Evolutionary conservation across 2,888 invertebrate genomes (phyloP).

Genomic region (Hydriomena furcata): DNA sequence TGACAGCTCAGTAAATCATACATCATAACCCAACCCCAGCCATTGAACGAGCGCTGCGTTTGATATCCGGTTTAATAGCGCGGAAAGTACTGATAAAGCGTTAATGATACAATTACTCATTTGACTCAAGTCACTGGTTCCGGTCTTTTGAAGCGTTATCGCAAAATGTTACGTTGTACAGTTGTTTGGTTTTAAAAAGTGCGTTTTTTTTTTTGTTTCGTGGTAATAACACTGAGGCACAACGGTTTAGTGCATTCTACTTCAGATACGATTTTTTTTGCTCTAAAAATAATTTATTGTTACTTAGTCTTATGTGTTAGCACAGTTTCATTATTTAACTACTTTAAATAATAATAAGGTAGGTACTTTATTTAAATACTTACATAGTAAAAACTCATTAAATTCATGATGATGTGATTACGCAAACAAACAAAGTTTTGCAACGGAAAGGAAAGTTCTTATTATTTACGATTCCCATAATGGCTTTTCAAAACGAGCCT

Average conservation of each 20-base stretch:
- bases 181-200: constrained; percentile 18
- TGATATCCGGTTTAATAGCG: constrained; percentile 55
- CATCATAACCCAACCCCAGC: constrained; percentile 45
- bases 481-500: constrained; percentile 41
- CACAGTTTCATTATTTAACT: no score
- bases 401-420: background rate
- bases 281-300: no score
- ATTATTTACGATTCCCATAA: constrained; percentile 47
- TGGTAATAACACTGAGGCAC: background rate
- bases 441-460: constrained; percentile 35
- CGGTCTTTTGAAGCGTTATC: constrained; percentile 24
- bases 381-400: no score
- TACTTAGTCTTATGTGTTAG: no score
- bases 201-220: background rate
- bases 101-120: constrained; percentile 37
- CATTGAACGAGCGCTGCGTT: constrained; percentile 45
- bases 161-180: constrained; percentile 36
- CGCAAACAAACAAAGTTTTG: constrained; percentile 10
- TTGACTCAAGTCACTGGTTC: constrained; percentile 35
- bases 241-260: background rate
- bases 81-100: constrained; percentile 45
- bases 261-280: no score
- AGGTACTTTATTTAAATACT: background rate
- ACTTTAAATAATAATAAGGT: no score
- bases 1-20: constrained; percentile 45